Evolutionary conservation across 2,113 vertebrate species (phyloP).

Genomic region (Trichomycterus rosablanca): DNA sequence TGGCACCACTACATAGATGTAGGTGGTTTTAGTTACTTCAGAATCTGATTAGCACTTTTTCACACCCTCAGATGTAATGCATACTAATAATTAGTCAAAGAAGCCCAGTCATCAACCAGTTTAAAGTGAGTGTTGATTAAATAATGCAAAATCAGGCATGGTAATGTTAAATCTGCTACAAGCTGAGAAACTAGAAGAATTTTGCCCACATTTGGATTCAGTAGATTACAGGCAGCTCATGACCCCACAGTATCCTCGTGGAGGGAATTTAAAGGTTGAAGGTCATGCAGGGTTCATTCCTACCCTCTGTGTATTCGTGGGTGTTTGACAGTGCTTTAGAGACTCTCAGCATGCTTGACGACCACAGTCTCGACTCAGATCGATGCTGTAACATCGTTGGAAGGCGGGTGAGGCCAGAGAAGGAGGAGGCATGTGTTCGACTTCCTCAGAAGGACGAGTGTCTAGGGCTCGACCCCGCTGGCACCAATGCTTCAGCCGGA

Average conservation of each 20-base stretch:
- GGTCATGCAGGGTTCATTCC: conserved; percentile 13
- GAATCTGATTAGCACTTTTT: too few species aligned
- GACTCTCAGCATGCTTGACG: conserved; percentile 18
- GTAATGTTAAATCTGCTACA: background rate
- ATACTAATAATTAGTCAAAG: too few species aligned
- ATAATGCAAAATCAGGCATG: too few species aligned
- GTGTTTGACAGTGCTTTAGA: conserved; percentile 13
- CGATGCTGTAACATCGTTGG: conserved; percentile 36
- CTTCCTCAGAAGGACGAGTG: conserved; percentile 55
- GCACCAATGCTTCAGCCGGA: conserved; percentile 52
- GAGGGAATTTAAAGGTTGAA: conserved; percentile 27
- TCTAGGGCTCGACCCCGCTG: conserved; percentile 59
- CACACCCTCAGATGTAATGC: too few species aligned
- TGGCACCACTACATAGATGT: too few species aligned
- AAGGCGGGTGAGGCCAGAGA: conserved; percentile 24
- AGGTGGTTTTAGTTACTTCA: too few species aligned
- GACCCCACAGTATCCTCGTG: conserved; percentile 9
- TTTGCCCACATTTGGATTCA: too few species aligned
- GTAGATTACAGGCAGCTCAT: too few species aligned
- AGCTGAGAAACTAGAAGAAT: background rate
- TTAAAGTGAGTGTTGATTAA: too few species aligned
- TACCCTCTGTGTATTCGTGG: background rate
- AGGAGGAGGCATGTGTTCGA: conserved; percentile 43
- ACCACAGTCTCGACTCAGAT: conserved; percentile 32
- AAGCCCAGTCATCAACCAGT: too few species aligned